Evolutionary conservation across 2,113 vertebrate genomes (phyloP).

Genomic region (Oostethus manadensis): DNA sequence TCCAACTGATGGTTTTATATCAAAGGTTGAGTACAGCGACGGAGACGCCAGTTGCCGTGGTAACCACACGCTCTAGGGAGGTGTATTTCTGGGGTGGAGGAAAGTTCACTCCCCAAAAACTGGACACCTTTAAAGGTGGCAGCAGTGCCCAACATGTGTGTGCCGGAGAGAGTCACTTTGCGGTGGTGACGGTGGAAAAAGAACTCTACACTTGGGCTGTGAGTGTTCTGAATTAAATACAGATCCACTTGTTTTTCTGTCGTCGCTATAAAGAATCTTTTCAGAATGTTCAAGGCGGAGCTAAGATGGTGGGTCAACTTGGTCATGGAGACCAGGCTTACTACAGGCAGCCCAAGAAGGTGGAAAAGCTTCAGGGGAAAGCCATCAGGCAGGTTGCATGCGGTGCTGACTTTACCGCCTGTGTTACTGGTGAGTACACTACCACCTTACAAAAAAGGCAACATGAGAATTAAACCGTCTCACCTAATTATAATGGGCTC

Average conservation of each 20-base stretch:
- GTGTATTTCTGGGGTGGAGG: conserved; percentile 98
- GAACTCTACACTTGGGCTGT: conserved; percentile 99
- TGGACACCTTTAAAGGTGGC: conserved; percentile 93
- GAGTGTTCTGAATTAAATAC: conserved; percentile 59
- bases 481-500: background rate
- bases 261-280: conserved; percentile 1
- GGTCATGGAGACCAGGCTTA: conserved; percentile 96
- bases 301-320: conserved; percentile 92
- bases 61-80: conserved; percentile 92
- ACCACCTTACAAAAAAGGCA: background rate
- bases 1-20: background rate
- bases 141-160: conserved; percentile 93
- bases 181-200: conserved; percentile 97
- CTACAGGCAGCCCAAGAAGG: conserved; percentile 89
- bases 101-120: conserved; percentile 94
- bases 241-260: background rate
- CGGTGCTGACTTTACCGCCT: conserved; percentile 93
- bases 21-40: conserved; percentile 82
- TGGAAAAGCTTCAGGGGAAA: conserved; percentile 92
- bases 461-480: background rate
- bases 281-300: conserved; percentile 94
- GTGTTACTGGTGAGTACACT: conserved; percentile 80
- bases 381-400: conserved; percentile 91
- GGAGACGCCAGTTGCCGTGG: conserved; percentile 89
- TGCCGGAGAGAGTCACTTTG: conserved; percentile 95